Conservation (phyloP, 30 jellyfish, hydroid and myxozoan species). For the Sanderia malayensis region DNA sequence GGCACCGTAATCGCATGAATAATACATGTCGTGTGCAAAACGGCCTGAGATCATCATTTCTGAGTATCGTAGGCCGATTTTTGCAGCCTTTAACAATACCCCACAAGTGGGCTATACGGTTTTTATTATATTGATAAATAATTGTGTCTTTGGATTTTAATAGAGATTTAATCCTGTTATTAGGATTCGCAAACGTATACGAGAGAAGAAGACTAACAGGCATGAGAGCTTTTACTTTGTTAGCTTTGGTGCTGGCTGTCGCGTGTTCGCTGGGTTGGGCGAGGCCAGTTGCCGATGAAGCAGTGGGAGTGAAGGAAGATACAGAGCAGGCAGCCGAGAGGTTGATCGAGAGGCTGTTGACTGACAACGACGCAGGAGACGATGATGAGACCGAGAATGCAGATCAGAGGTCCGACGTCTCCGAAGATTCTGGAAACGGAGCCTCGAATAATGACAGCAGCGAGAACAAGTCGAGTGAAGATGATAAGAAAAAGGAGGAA, state of each 20-base stretch:
- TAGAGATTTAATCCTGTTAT: no score
- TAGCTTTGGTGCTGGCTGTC: conserved; percentile 10
- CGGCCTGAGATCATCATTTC: conserved; percentile 53
- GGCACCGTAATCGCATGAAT: conserved; percentile 42
- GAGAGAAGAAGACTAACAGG: neutral
- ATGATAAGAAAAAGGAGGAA: conserved; percentile 21
- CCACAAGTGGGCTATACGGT: neutral
- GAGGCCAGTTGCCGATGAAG: conserved; percentile 54
- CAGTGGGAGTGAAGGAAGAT: no score
- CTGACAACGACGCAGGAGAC: conserved; percentile 27
- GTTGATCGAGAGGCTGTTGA: conserved; percentile 19
- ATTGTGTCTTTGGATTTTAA: no score
- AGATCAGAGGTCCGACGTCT: conserved; percentile 38
- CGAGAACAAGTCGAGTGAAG: conserved; percentile 14
- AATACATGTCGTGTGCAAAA: conserved; percentile 29
- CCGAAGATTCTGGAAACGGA: conserved; percentile 21
- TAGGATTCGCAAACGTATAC: neutral
- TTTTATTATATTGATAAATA: no score
- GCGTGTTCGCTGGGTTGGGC: conserved; percentile 40
- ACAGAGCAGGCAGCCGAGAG: conserved; percentile 31
- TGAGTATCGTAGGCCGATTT: conserved; percentile 22
- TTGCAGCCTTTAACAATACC: neutral
- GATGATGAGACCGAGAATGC: conserved; percentile 67
- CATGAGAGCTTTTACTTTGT: conserved; percentile 62
- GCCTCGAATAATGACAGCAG: conserved; percentile 31